phyloP scores from a whole-genome alignment of 2,113 vertebrate species.

The Petromus typicus region DNA sequence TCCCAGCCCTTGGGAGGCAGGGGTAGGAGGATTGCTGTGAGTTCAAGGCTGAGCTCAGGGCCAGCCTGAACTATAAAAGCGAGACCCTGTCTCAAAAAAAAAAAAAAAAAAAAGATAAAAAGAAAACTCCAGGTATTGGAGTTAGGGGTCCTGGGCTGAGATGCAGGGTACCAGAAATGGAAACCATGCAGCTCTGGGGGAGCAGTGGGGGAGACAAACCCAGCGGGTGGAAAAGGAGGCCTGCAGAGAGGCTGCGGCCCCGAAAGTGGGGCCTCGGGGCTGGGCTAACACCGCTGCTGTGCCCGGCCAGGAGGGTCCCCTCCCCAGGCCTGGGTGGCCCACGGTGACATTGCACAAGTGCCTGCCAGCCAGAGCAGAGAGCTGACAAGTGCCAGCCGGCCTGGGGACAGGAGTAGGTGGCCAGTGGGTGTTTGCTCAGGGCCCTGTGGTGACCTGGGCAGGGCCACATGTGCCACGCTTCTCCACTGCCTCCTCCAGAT shows the following conservation, averaged over 20 bases:
- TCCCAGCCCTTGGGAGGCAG: too few relatives aligned
- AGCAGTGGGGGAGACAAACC: not conserved
- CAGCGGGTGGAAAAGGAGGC: not conserved
- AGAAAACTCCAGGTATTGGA: not conserved
- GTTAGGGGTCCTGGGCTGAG: not conserved
- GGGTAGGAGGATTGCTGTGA: too few relatives aligned
- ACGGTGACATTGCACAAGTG: not conserved
- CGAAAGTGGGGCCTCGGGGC: accelerated
- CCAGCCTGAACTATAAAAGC: too few relatives aligned
- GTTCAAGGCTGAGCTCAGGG: too few relatives aligned
- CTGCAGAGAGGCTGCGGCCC: not conserved
- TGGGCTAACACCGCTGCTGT: not conserved
- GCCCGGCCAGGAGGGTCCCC: not conserved
- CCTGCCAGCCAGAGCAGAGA: not conserved
- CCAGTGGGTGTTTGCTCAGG: not conserved
- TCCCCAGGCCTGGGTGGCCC: too few relatives aligned
- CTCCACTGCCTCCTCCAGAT: not conserved
- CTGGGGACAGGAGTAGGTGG: accelerated
- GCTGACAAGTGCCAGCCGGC: not conserved
- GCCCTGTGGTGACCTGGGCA: not conserved
- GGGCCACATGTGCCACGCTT: too few relatives aligned
- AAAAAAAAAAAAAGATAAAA: too few relatives aligned
- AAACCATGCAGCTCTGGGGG: not conserved
- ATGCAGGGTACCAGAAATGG: not conserved
- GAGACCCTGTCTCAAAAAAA: too few relatives aligned